Base-by-base conservation (phyloP, 2,888 invertebrate species). In the Blastobasis adustella region DNA sequence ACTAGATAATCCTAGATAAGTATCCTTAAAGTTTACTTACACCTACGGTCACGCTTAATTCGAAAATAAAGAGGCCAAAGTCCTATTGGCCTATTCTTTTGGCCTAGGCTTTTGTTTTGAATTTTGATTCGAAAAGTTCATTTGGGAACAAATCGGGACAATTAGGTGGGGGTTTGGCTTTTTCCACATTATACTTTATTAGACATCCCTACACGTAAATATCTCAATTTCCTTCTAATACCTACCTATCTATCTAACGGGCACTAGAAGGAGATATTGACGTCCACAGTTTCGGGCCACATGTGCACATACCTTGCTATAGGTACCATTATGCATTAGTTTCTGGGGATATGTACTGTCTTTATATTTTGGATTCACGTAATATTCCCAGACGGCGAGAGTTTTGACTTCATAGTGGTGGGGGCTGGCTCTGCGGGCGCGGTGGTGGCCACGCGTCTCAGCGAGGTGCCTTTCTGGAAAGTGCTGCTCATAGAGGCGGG, bases 381-480 rank as follows among this genome's bases (percentile, higher is more conserved):
- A 3, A 41, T 8, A 41, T 41, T 46, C 1, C 10, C 57, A 72
- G 73, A 71, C 64, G 67, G 67, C 4, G 64, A 66, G 4, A 55
- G 42, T 6, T 73, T 70, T 50, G 69, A 75, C 57, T 72, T 71
- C 52, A 23, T 23, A 23, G 23, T 23, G 23, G 23, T 23, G 23
- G 23, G 23, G 2, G 23, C 23, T 23, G 23, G 73, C 1, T 68
- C 72, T 2, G 69, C 62, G 0, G 75, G 73, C 5, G 68, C 72
- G 0, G 59, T 69, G 9, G 62, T 71, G 0, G 73, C 75, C 1
- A 60, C 69, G 6, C 58, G 75, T 6, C 63, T 75, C 5, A 69
- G 68, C 49, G 75, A 74, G 51, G 55, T 67, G 6, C 49, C 60
- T 5, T 53, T 63, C 8, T 68, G 69, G 67, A 62, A 53, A 1